These are phyloP conservation scores for Hycleus cichorii DNA, from an alignment of 1,140 invertebrate species.

Conservation along the genomic window DNA sequence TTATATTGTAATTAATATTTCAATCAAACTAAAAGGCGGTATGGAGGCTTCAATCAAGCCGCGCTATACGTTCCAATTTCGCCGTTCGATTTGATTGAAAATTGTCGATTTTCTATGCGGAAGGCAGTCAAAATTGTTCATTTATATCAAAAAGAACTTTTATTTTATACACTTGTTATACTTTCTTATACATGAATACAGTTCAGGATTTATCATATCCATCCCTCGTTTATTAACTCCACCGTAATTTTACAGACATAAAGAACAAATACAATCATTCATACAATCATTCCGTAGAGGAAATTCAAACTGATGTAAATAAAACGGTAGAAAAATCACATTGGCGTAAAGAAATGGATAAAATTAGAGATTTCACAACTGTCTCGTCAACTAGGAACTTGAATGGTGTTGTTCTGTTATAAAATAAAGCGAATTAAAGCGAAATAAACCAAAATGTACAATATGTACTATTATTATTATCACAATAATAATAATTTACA, in stretches of 20 bases:
- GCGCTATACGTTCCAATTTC: no score
- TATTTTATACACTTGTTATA: not conserved
- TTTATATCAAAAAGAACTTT: not conserved
- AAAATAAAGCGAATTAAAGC: constrained; percentile 9
- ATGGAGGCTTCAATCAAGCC: no score
- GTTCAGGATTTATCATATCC: constrained; percentile 1
- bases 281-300: not conserved
- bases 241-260: constrained; percentile 6
- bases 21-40: no score
- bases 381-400: no score
- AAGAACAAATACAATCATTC: not conserved
- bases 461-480: constrained; percentile 2
- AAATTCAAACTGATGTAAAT: not conserved
- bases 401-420: not conserved
- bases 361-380: constrained; percentile 1
- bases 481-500: not conserved
- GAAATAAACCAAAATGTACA: constrained; percentile 6
- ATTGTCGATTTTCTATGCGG: no score
- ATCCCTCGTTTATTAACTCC: not conserved
- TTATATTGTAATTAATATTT: no score
- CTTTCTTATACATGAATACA: not conserved
- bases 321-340: constrained; percentile 2
- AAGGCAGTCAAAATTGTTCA: not conserved
- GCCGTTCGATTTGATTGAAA: no score
- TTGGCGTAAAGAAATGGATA: not conserved